Conservation (phyloP, 2,797 vertebrate genomes). For the Trichosurus vulpecula region DNA sequence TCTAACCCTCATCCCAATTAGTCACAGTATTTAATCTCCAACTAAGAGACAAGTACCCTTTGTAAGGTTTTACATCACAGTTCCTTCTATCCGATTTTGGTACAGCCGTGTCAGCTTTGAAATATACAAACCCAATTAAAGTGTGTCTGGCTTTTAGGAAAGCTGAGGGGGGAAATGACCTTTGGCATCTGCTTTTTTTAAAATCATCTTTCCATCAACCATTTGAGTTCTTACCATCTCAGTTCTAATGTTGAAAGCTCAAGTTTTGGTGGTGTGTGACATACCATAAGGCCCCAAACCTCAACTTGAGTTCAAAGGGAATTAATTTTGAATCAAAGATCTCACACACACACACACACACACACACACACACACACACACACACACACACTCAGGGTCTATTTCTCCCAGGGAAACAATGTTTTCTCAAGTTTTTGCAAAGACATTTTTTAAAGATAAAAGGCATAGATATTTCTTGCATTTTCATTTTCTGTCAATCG, state of each 20-base stretch:
- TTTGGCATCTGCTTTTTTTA: constrained; percentile 36
- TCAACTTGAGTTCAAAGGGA: constrained; percentile 40
- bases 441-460: constrained; percentile 3
- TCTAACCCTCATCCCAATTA: constrained; percentile 69
- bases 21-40: constrained; percentile 60
- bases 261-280: constrained; percentile 37
- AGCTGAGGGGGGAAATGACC: constrained; percentile 41
- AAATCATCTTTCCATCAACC: constrained; percentile 44
- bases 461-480: not conserved
- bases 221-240: constrained; percentile 64
- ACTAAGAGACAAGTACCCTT: constrained; percentile 66
- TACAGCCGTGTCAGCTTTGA: constrained; percentile 69
- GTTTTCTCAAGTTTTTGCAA: not conserved
- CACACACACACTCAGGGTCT: not conserved
- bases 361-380: not conserved
- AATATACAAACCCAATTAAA: constrained; percentile 69
- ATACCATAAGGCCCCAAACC: constrained; percentile 35
- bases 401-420: not conserved
- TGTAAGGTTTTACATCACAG: constrained; percentile 65
- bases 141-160: constrained; percentile 64
- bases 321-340: constrained; percentile 6
- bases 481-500: constrained; percentile 39
- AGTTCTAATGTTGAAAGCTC: constrained; percentile 47
- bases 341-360: no score
- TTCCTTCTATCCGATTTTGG: constrained; percentile 65